A percentile compares a stretch with the other conserved stretches of the same genome.
Evolutionary conservation across 1,140 invertebrate species (phyloP).

Genomic region (Wasmannia auropunctata): DNA sequence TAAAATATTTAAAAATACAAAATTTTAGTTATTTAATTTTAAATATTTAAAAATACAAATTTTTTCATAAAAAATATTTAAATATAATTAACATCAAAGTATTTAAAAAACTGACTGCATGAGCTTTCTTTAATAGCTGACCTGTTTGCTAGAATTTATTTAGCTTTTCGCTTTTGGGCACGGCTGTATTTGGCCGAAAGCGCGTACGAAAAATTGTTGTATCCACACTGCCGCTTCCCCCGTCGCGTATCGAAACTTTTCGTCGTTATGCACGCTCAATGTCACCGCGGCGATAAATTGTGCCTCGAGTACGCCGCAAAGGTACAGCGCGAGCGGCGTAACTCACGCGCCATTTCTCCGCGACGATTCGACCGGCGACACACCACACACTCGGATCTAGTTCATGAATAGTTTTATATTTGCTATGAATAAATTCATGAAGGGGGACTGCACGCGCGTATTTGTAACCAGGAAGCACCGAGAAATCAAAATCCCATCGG

Average conservation of each 20-base stretch:
- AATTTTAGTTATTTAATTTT: too few species aligned
- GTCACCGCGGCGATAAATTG: conserved; percentile 47
- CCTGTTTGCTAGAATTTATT: not conserved
- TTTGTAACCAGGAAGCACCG: conserved; percentile 26
- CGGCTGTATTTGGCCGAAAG: not conserved
- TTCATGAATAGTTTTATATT: conserved; percentile 63
- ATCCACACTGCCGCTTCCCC: not conserved
- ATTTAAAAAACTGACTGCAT: not conserved
- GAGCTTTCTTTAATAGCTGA: not conserved
- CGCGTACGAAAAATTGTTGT: conserved; percentile 10
- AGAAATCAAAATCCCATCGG: conserved; percentile 53
- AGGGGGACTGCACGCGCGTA: conserved; percentile 6
- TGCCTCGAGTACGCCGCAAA: conserved; percentile 11
- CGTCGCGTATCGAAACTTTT: conserved; percentile 50
- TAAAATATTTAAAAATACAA: not conserved
- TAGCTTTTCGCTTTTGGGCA: not conserved
- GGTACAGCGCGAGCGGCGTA: not conserved
- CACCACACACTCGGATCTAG: conserved; percentile 41
- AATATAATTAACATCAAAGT: not conserved
- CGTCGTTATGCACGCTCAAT: conserved; percentile 50
- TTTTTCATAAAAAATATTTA: not conserved
- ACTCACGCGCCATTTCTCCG: conserved; percentile 54
- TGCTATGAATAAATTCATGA: conserved; percentile 63
- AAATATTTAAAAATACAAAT: not conserved
- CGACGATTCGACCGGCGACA: conserved; percentile 38